Conservation (phyloP, 2,113 vertebrate genomes). For the Lates calcarifer region DNA sequence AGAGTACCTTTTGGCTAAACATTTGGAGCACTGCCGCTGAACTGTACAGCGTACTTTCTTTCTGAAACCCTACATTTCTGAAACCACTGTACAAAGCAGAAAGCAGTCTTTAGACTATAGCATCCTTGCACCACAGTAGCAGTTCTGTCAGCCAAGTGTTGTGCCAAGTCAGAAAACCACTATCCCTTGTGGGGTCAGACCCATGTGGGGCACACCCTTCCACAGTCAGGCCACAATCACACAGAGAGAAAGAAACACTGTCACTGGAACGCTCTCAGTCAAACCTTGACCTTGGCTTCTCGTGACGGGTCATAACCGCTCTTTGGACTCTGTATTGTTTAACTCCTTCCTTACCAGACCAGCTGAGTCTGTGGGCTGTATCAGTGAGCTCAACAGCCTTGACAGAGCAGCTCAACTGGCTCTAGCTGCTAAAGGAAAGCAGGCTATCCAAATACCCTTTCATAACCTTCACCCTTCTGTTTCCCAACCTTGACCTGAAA, state of each 20-base stretch:
- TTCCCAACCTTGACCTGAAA: background rate
- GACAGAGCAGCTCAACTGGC: background rate
- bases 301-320: constrained; percentile 34
- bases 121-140: constrained; percentile 66
- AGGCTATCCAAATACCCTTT: background rate
- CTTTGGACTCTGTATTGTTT: constrained; percentile 17
- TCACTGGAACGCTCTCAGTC: constrained; percentile 49
- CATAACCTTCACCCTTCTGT: background rate
- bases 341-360: constrained; percentile 23
- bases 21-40: constrained; percentile 26
- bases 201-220: constrained; percentile 76
- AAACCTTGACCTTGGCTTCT: constrained; percentile 56
- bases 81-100: constrained; percentile 64
- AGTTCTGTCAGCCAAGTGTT: constrained; percentile 74
- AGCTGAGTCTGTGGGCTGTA: background rate
- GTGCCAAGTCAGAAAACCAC: constrained; percentile 78
- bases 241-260: constrained; percentile 49
- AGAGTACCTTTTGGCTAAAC: constrained; percentile 58
- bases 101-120: constrained; percentile 56
- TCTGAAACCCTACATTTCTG: constrained; percentile 67
- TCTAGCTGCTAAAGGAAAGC: background rate
- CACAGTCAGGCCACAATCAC: constrained; percentile 66
- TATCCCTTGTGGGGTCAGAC: constrained; percentile 60
- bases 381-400: background rate
- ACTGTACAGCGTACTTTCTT: constrained; percentile 44